These are phyloP conservation scores for Quiscalus mexicanus DNA, from an alignment of 2,113 vertebrate species.

Conservation along the genomic window DNA sequence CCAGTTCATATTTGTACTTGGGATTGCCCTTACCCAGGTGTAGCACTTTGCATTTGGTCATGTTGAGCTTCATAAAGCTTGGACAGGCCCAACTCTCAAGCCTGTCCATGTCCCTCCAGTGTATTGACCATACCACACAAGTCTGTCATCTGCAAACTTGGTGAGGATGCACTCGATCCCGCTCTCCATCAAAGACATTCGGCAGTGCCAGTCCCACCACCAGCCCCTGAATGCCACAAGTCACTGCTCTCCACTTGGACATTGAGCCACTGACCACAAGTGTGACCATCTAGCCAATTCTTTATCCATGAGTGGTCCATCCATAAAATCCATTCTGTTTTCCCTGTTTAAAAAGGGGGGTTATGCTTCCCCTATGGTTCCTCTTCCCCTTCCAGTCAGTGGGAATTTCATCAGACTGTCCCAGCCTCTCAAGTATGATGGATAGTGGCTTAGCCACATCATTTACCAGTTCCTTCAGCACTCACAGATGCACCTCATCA, in stretches of 20 bases:
- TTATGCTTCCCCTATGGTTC: not conserved
- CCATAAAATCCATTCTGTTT: not conserved
- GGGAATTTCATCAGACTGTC: not conserved
- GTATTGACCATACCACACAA: fast-evolving
- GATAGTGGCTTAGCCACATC: not conserved
- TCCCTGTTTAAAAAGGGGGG: not conserved
- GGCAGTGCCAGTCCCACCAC: not conserved
- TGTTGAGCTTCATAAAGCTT: not conserved
- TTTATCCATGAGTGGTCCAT: not conserved
- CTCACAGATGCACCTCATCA: not conserved
- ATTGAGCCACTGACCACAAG: fast-evolving
- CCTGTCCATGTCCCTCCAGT: not conserved
- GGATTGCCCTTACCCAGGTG: not conserved
- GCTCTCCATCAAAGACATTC: not conserved
- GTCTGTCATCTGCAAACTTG: not conserved
- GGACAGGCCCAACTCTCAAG: not conserved
- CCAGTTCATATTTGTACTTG: not conserved
- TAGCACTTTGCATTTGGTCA: too few species aligned
- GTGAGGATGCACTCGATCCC: fast-evolving
- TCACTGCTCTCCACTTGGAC: not conserved
- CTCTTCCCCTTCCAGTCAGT: not conserved
- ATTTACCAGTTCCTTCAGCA: not conserved
- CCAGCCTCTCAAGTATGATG: not conserved
- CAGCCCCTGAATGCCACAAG: not conserved
- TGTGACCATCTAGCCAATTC: not conserved